These are phyloP conservation scores for Pollenia labialis DNA, from an alignment of 2,888 invertebrate species.

Conservation along the genomic window DNA sequence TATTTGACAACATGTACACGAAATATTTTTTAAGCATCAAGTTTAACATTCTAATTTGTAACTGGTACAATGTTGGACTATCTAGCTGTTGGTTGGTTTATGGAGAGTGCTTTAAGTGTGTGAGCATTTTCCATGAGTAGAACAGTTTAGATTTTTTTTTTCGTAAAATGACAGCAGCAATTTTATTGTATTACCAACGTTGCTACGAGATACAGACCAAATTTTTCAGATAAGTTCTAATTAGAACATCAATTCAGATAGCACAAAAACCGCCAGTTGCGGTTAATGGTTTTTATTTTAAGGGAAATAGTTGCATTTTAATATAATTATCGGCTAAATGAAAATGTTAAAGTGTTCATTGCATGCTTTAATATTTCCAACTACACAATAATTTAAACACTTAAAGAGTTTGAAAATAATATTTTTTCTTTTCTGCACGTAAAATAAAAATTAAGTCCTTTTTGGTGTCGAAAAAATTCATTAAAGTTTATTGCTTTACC, in stretches of 20 bases:
- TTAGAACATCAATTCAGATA: slow-evolving; percentile 48
- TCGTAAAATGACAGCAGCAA: not conserved
- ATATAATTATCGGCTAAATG: slow-evolving; percentile 44
- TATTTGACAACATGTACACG: not conserved
- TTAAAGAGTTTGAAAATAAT: not conserved
- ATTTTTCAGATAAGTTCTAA: slow-evolving; percentile 48
- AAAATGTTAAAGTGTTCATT: slow-evolving; percentile 14
- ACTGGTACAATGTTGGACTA: not conserved
- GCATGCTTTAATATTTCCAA: not conserved
- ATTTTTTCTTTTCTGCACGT: not conserved
- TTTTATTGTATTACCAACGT: slow-evolving; percentile 5
- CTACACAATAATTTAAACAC: not conserved
- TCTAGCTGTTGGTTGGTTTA: not conserved
- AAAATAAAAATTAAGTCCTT: not conserved
- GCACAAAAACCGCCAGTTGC: not conserved
- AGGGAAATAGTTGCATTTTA: slow-evolving; percentile 27
- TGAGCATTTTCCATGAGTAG: slow-evolving; percentile 19
- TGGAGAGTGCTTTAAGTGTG: not conserved
- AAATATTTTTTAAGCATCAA: slow-evolving; percentile 11
- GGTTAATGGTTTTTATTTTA: not conserved
- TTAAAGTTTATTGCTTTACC: slow-evolving; percentile 49
- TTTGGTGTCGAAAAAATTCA: slow-evolving; percentile 16
- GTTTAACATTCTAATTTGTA: slow-evolving; percentile 27
- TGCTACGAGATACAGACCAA: not conserved
- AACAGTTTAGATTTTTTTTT: slow-evolving; percentile 17